Conservation (phyloP, 2,797 vertebrate species). For the Lindbergichthys nudifrons region DNA sequence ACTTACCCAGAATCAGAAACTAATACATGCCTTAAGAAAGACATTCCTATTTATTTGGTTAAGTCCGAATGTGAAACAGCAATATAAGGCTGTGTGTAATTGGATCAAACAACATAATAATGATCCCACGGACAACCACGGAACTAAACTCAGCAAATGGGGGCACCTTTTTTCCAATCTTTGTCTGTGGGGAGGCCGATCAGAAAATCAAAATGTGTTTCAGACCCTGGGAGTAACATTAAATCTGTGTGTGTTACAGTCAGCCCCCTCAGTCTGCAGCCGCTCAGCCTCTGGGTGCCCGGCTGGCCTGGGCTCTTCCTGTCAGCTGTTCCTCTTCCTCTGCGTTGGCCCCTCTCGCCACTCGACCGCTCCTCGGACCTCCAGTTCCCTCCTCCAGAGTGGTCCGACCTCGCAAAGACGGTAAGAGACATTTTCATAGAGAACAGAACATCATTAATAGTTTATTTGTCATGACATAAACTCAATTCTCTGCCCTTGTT, state of each 20-base stretch:
- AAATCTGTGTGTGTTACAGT: conserved; percentile 44
- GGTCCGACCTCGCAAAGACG: conserved; percentile 87
- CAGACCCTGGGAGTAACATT: background rate
- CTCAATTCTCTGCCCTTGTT: conserved; percentile 24
- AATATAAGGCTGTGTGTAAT: too few species aligned
- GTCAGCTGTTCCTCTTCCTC: conserved; percentile 86
- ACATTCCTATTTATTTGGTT: too few species aligned
- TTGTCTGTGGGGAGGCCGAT: too few species aligned
- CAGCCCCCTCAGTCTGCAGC: conserved; percentile 73
- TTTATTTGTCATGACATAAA: background rate
- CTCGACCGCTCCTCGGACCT: conserved; percentile 84
- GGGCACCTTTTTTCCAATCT: too few species aligned
- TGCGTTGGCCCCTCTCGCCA: conserved; percentile 79
- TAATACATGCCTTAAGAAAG: too few species aligned
- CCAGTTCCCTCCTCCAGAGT: conserved; percentile 79
- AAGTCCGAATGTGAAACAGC: too few species aligned
- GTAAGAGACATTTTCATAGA: conserved; percentile 59
- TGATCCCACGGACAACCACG: too few species aligned
- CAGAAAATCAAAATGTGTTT: background rate
- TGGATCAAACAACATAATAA: too few species aligned
- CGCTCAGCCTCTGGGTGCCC: conserved; percentile 87
- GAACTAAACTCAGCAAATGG: too few species aligned
- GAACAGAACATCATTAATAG: background rate
- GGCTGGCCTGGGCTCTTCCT: conserved; percentile 94
- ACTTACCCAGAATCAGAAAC: too few species aligned